Conservation (phyloP, 1,140 invertebrate genomes). For the Drosophila nikananu region DNA sequence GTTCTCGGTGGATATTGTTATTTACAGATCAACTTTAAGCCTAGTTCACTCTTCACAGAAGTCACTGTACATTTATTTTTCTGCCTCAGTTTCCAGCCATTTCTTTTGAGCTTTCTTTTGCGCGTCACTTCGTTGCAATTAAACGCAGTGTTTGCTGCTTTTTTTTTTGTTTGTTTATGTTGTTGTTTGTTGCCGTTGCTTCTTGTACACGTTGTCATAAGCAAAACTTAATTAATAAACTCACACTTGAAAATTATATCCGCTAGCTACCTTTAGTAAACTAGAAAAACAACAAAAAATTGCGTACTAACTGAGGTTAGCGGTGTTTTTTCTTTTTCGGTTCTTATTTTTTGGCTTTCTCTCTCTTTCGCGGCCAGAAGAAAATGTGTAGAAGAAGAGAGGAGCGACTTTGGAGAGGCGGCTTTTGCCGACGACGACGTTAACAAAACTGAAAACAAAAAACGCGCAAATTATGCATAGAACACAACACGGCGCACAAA, state of each 20-base stretch:
- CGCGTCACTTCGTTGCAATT: conserved; percentile 22
- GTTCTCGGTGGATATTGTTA: not conserved
- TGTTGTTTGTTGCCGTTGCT: conserved; percentile 3
- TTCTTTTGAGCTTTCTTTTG: conserved; percentile 35
- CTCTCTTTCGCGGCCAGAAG: conserved; percentile 33
- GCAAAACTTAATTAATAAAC: conserved; percentile 40
- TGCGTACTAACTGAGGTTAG: conserved; percentile 71
- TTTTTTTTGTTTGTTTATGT: not conserved
- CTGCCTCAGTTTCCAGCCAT: not conserved
- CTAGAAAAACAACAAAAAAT: conserved; percentile 38
- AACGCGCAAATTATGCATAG: conserved; percentile 81
- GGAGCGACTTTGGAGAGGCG: conserved; percentile 66
- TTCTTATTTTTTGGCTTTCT: conserved; percentile 39
- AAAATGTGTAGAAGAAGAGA: conserved; percentile 13
- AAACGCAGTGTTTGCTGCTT: conserved; percentile 19
- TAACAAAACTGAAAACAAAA: conserved; percentile 83
- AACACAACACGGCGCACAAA: conserved; percentile 50
- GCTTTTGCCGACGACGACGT: conserved; percentile 66
- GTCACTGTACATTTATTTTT: conserved; percentile 22
- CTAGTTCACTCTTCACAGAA: not conserved
- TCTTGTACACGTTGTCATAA: conserved; percentile 58
- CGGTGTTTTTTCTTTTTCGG: conserved; percentile 39
- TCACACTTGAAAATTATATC: conserved; percentile 13
- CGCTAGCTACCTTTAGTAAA: conserved; percentile 38
- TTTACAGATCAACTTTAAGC: not conserved